Conservation (phyloP, 2,113 vertebrate genomes). For the Corythoichthys haematopterus region DNA sequence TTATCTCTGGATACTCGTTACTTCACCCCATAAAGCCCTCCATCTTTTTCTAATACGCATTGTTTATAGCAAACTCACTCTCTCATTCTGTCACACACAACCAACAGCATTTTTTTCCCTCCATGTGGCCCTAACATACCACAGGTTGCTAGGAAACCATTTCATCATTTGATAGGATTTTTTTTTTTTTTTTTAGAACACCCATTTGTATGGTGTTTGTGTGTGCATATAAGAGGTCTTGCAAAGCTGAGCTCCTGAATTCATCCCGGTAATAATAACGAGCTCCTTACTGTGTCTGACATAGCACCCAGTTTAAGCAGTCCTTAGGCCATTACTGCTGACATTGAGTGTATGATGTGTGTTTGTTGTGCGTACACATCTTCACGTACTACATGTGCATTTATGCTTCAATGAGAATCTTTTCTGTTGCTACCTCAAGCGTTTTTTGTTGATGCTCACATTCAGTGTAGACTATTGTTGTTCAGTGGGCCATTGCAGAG, state of each 20-base stretch:
- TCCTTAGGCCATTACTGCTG: constrained; percentile 34
- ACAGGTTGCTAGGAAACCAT: constrained; percentile 72
- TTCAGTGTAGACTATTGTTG: constrained; percentile 47
- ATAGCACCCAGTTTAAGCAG: constrained; percentile 44
- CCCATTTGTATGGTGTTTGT: constrained; percentile 54
- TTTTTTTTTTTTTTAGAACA: constrained; percentile 48
- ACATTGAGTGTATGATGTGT: constrained; percentile 21
- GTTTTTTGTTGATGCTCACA: constrained; percentile 28
- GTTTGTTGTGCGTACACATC: constrained; percentile 4
- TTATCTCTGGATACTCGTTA: constrained; percentile 47
- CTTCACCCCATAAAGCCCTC: constrained; percentile 49
- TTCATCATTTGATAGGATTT: constrained; percentile 16
- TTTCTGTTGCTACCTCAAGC: constrained; percentile 16
- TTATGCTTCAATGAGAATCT: constrained; percentile 9
- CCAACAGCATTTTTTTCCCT: constrained; percentile 40
- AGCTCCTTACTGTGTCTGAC: constrained; percentile 54
- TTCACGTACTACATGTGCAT: constrained; percentile 26
- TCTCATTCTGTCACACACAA: constrained; percentile 41
- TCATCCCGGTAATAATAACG: constrained; percentile 62
- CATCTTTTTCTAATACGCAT: constrained; percentile 48
- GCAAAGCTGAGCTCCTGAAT: constrained; percentile 60
- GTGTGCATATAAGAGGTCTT: constrained; percentile 50
- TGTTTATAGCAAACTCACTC: constrained; percentile 53
- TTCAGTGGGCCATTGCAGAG: constrained; percentile 42
- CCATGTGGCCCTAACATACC: constrained; percentile 52